Percentiles rank a stretch among this genome's conserved stretches.
Evolutionary conservation across 37 sponge, comb jelly and placozoan species (phyloP).

Genomic region (Amphimedon queenslandica): DNA sequence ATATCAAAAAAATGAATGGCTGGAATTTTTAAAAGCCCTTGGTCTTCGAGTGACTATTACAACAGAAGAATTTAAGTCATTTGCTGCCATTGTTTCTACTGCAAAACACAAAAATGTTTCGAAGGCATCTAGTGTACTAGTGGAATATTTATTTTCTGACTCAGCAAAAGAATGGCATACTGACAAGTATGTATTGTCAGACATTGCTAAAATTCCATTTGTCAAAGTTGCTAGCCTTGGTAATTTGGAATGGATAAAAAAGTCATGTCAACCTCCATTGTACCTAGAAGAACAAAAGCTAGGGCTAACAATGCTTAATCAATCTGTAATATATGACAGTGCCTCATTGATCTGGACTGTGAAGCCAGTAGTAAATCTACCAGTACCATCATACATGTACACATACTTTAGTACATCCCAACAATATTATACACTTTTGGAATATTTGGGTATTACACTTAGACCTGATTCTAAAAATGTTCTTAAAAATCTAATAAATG

Average conservation of each 20-base stretch:
- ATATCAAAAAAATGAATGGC: constrained; percentile 10
- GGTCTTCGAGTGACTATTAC: constrained; percentile 6
- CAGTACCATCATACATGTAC: too few species aligned
- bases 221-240: background rate
- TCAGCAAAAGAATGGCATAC: background rate
- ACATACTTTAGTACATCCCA: too few species aligned
- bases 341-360: constrained; percentile 40
- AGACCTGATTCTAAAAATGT: constrained; percentile 20
- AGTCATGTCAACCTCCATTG: background rate
- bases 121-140: constrained; percentile 16
- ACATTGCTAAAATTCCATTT: background rate
- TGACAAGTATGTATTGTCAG: background rate
- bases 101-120: background rate
- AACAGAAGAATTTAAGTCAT: constrained; percentile 15
- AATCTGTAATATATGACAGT: background rate
- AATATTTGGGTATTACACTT: background rate
- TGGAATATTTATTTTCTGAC: constrained; percentile 27
- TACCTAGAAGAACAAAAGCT: too few species aligned
- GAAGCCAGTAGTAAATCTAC: constrained; percentile 24
- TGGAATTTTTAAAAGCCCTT: constrained; percentile 25
- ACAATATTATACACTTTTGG: background rate
- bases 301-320: background rate
- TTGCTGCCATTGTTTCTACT: constrained; percentile 8
- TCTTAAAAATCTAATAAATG: constrained; percentile 18
- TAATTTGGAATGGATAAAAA: background rate